These are phyloP conservation scores for Brachionus asplanchnoidis DNA, from an alignment of 1,140 invertebrate species.

Conservation along the genomic window DNA sequence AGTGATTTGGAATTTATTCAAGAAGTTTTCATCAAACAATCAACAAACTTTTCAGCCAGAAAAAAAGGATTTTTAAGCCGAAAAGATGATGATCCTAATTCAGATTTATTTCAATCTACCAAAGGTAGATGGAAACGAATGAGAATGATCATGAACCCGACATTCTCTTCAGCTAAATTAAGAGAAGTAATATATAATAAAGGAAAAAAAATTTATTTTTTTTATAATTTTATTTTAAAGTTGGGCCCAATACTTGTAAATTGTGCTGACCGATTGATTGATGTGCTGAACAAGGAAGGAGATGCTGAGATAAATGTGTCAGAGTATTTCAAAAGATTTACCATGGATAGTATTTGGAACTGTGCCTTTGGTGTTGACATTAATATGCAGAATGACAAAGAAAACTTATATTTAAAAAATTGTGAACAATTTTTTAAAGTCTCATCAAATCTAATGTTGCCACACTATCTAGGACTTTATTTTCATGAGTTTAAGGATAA, in stretches of 20 bases:
- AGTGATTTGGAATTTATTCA: neutral
- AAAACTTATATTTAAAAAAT: constrained; percentile 43
- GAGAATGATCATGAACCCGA: constrained; percentile 29
- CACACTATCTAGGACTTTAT: neutral
- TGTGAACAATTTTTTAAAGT: neutral
- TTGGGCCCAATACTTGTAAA: constrained; percentile 26
- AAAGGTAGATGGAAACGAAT: neutral
- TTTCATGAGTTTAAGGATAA: neutral
- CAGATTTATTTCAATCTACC: neutral
- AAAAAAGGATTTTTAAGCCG: constrained; percentile 41
- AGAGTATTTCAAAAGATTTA: constrained; percentile 44
- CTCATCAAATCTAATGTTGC: neutral
- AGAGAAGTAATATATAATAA: neutral
- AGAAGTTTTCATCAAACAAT: constrained; percentile 4
- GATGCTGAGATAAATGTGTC: neutral
- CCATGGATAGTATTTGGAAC: constrained; percentile 37
- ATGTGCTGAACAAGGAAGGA: neutral
- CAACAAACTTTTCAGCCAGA: neutral
- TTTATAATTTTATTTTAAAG: constrained; percentile 42
- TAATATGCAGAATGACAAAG: constrained; percentile 50
- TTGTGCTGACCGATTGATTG: neutral
- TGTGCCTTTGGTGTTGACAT: constrained; percentile 27
- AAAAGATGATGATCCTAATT: neutral
- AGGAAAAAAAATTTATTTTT: neutral
- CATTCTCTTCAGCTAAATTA: constrained; percentile 35